Evolutionary conservation across 2,113 vertebrate species (phyloP), one percentile per base, ranked within the genome.

Genomic region (Lutjanus erythropterus): DNA sequence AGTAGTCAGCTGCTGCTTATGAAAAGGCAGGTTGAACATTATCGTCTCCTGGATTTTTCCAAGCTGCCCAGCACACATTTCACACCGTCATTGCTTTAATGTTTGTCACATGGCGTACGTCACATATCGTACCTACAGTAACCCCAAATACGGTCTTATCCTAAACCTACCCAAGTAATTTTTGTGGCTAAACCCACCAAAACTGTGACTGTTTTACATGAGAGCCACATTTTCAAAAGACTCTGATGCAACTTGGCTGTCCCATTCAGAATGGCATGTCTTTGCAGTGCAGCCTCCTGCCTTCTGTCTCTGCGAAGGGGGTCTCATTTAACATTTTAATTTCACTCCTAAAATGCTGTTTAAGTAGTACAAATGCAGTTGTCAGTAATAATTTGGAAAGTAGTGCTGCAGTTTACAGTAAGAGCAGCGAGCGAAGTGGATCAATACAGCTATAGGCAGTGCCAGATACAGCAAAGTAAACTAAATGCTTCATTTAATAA

Each of bases 401-500:
- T 58, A 55, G 11, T 23, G 2, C 46, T 33, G 21, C 42, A 67
- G n/a, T 29, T 33, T 58, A 56, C 27, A 15, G n/a, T 16, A 46
- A 70, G 46, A 55, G 35, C 69, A 69, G 44, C 29, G 12, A 49
- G 39, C 6, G 46, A 53, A 78, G 52, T 49, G 27, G 81, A 87
- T 78, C 60, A 27, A 41, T 62, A 75, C 65, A 74, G 68, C 68
- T 62, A 27, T 11, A 42, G 23, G 33, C 53, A 31, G 42, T 33
- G 60, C 33, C 52, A 68, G 44, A 53, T 35, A 47, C 56, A 66
- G 46, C 75, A 56, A 59, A 37, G 70, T 27, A 55, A 83, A 86
- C 72, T 64, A 64, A 83, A 78, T 37, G 83, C 59, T 66, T 72
- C 35, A 80, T 79, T 87, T 71, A 52, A 80, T 75, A 71, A 82